Conservation (phyloP, 2,113 vertebrate species). For the Pluvialis apricaria region DNA sequence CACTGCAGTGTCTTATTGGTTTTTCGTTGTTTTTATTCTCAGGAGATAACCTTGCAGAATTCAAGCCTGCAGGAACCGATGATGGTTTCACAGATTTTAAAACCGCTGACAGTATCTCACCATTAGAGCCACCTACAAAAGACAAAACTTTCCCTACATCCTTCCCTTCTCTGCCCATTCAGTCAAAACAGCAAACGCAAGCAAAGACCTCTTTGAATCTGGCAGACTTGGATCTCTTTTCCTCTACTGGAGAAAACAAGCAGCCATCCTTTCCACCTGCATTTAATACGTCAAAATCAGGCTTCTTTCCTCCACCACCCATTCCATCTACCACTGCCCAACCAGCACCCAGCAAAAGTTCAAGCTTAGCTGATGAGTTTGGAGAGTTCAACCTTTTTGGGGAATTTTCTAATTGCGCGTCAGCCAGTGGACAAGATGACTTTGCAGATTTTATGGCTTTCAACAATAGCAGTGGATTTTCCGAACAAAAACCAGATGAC, state of each 20-base stretch:
- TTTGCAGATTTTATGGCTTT: constrained; percentile 99
- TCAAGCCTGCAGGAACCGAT: constrained; percentile 85
- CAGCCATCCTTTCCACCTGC: constrained; percentile 60
- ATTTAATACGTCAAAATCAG: constrained; percentile 49
- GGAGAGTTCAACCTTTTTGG: constrained; percentile 94
- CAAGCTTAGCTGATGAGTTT: constrained; percentile 83
- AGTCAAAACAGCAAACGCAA: constrained; percentile 82
- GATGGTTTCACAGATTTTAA: constrained; percentile 98
- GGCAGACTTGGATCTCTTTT: constrained; percentile 92
- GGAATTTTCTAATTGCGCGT: constrained; percentile 73
- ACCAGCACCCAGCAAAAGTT: constrained; percentile 66
- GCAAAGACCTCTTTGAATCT: constrained; percentile 86
- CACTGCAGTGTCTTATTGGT: not conserved
- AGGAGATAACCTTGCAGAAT: constrained; percentile 94
- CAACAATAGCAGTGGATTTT: constrained; percentile 77
- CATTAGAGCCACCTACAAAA: constrained; percentile 87
- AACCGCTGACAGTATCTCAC: constrained; percentile 93
- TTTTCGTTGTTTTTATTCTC: not conserved
- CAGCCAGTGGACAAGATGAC: constrained; percentile 82
- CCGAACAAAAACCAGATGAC: constrained; percentile 64
- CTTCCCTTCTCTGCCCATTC: constrained; percentile 79
- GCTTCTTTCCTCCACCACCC: constrained; percentile 47
- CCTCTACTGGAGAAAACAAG: constrained; percentile 70
- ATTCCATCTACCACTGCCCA: constrained; percentile 38
- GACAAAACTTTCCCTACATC: constrained; percentile 83